Conservation (phyloP, 2,113 vertebrate genomes). For the Nanorana parkeri region DNA sequence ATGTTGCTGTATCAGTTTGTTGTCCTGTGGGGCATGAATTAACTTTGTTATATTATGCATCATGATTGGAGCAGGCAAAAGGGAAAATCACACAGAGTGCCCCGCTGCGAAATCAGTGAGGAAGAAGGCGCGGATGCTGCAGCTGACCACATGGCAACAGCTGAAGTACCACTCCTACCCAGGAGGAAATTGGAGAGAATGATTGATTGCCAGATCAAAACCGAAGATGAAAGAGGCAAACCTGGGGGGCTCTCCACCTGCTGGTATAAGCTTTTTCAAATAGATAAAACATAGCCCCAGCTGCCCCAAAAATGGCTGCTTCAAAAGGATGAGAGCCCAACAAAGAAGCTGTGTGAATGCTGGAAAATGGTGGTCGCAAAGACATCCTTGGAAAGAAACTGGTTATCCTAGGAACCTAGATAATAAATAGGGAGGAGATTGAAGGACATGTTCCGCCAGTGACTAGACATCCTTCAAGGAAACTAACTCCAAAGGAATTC, state of each 20-base stretch:
- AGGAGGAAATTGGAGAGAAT: constrained; percentile 66
- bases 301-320: constrained; percentile 81
- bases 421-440: constrained; percentile 75
- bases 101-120: constrained; percentile 70
- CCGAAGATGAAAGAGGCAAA: constrained; percentile 79
- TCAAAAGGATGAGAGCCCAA: constrained; percentile 85
- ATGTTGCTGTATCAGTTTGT: constrained; percentile 80
- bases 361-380: constrained; percentile 80
- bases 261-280: constrained; percentile 82
- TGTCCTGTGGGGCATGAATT: constrained; percentile 73
- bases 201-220: constrained; percentile 69
- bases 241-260: constrained; percentile 83
- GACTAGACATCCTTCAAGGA: constrained; percentile 19
- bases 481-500: not conserved
- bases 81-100: constrained; percentile 65
- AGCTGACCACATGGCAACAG: constrained; percentile 55
- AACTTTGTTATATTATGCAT: constrained; percentile 59
- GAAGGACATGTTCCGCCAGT: constrained; percentile 68
- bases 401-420: constrained; percentile 86
- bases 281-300: constrained; percentile 84
- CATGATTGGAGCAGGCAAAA: constrained; percentile 62
- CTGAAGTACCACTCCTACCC: constrained; percentile 66
- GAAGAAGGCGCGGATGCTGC: constrained; percentile 62
- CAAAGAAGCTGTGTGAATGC: constrained; percentile 80
- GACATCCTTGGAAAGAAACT: constrained; percentile 77